Base-by-base conservation (phyloP, 2,888 invertebrate species). In the Ophion ventricosus region DNA sequence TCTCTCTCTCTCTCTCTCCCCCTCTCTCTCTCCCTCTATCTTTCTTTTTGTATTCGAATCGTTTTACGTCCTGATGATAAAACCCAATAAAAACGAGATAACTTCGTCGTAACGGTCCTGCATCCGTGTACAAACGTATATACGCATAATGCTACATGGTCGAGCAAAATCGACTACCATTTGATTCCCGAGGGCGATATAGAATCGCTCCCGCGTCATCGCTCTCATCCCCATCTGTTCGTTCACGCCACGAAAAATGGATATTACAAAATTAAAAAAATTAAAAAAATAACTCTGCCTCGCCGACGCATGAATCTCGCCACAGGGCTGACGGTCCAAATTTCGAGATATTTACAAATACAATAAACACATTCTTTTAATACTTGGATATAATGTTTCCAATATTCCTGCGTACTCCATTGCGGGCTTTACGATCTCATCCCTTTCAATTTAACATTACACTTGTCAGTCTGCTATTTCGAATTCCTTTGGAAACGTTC, bases 21-120 rank as follows among this genome's bases (percentile, higher is more conserved):
- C 29, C 5, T 29, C 35, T 2, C 35, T 35, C 35, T 35, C 7
- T 35, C 35, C 8, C 7, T 35, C 35, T 8, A 1, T 35, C 35
- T 8, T n/a, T n/a, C 35, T 35, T 8, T 35, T 0, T n/a, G n/a
- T 20, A 20, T 64, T 54, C 25, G 49, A 64, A 64, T 64, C 20
- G 49, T 35, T 35, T 35, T 63, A 59, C 64, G 54, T 63, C n/a
- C n/a, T 26, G 59, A 49, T 72, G 40, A 83, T 75, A 72, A 75
- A 79, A 69, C 64, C 23, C 54, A 79, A 79, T 83, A 72, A 83
- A 83, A 78, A 69, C 26, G 70, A 63, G 79, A 80, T 83, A 79
- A 70, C 70, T 49, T 40, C n/a, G 75, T 83, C 79, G 69, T 61
- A 70, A 54, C 70, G 74, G 43, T 66, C 49, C 40, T 61, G 23